Percentiles rank a stretch among this genome's conserved stretches.
phyloP scores from a whole-genome alignment of 2,113 vertebrate genomes.

The Silurus asotus region DNA sequence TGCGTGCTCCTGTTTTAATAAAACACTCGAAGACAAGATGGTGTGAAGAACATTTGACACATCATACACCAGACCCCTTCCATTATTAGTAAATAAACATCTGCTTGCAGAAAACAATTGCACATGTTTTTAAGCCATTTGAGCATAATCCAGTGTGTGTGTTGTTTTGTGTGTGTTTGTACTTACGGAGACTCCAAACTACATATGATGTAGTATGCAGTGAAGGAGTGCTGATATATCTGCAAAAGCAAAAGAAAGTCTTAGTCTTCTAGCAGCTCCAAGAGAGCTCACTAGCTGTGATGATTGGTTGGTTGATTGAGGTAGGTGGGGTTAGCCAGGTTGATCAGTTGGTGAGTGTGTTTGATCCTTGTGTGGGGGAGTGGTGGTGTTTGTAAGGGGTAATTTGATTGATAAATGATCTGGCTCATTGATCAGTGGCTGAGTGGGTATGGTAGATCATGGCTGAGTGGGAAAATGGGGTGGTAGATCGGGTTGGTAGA shows the following conservation, averaged over 20 bases:
- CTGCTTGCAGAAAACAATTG: too few species aligned
- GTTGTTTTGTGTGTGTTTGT: neutral
- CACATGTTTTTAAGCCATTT: too few species aligned
- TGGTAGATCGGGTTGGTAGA: neutral
- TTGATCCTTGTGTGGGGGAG: neutral
- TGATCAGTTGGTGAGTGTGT: neutral
- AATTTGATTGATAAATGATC: neutral
- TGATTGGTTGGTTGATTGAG: neutral
- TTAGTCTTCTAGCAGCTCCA: neutral
- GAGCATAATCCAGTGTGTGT: neutral
- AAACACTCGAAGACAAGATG: neutral
- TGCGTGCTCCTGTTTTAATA: neutral
- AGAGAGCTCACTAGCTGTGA: neutral
- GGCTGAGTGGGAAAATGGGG: neutral
- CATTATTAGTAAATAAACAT: too few species aligned
- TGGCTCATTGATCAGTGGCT: neutral
- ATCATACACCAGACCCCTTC: neutral
- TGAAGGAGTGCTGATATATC: conserved; percentile 91
- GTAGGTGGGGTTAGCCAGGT: neutral
- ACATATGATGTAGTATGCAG: conserved; percentile 90
- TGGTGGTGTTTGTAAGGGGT: neutral
- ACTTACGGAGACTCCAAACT: conserved; percentile 77
- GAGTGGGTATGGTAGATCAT: neutral
- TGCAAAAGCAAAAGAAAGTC: conserved; percentile 64
- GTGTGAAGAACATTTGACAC: neutral